Base-by-base conservation (phyloP, 2,888 invertebrate species). In the Pimpla rufipes region DNA sequence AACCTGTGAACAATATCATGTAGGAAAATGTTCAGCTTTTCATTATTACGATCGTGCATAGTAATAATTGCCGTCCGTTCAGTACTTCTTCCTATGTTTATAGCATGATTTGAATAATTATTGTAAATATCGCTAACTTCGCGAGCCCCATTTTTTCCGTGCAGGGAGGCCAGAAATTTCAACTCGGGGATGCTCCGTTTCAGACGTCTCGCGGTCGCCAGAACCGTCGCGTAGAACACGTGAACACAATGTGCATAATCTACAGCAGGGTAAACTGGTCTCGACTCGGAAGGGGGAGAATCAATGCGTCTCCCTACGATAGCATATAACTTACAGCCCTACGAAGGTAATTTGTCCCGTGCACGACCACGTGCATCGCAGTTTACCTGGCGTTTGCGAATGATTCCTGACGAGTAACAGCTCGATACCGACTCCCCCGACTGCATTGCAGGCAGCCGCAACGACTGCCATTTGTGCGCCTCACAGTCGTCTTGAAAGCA, bases 391-490 rank as follows among this genome's bases (percentile, higher is more conserved):
- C 84, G 85, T 87, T 87, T 88, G 88, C 88, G 88, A 88, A 90
- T 90, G 88, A 89, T 90, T 90, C 87, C 86, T 68, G 68, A 66
- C 87, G 88, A 89, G 87, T 86, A 90, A 88, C 90, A 90, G 91
- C 89, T 91, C 91, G 91, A 91, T 91, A 90, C 87, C 81, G 85
- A 87, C 3, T 3, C 85, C 87, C 85, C 88, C 88, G 88, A 89
- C 91, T 91, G 91, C 91, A 91, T 88, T 91, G 91, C 91, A 91
- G 91, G 87, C 89, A 85, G 83, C 80, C 85, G 13, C 45, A 23
- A 78, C 40, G 29, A 29, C 68, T 13, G 55, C 47, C 37, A 42
- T 68, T 18, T 8, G 55, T 50, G 23, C 16, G 23, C n/a, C 21
- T 6, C 62, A n/a, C 11, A 1, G 52, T 74, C 35, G 68, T 74